phyloP scores from a whole-genome alignment of 1,140 invertebrate species.

The Notospermus geniculatus region DNA sequence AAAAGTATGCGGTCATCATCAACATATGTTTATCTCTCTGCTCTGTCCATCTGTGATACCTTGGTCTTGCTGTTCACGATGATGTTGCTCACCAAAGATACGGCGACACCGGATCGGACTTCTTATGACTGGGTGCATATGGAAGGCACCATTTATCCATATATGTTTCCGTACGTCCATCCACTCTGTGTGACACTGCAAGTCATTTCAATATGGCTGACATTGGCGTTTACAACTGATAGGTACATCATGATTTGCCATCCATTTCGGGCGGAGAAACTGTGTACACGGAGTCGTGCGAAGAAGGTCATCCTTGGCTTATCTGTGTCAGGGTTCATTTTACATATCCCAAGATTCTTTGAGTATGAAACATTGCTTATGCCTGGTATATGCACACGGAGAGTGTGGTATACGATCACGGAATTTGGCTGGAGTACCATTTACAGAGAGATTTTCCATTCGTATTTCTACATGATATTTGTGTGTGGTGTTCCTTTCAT shows the following conservation, averaged over 20 bases:
- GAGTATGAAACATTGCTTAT: slow-evolving; percentile 40
- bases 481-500: slow-evolving; percentile 52
- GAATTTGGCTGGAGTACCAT: slow-evolving; percentile 36
- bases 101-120: slow-evolving; percentile 26
- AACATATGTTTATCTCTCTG: slow-evolving; percentile 52
- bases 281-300: slow-evolving; percentile 45
- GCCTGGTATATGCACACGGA: slow-evolving; percentile 13
- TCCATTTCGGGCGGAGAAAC: slow-evolving; percentile 49
- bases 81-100: slow-evolving; percentile 40
- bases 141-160: slow-evolving; percentile 25
- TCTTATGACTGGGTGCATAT: slow-evolving; percentile 22
- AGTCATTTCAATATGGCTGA: slow-evolving; percentile 55
- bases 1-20: slow-evolving; percentile 45
- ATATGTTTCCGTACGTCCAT: slow-evolving; percentile 49
- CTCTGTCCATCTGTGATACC: slow-evolving; percentile 50
- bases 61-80: slow-evolving; percentile 46
- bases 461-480: slow-evolving; percentile 50
- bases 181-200: slow-evolving; percentile 48
- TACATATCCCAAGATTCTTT: slow-evolving; percentile 51
- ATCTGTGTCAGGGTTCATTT: slow-evolving; percentile 36
- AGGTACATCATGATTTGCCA: slow-evolving; percentile 57
- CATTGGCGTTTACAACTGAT: slow-evolving; percentile 54
- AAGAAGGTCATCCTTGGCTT: slow-evolving; percentile 40
- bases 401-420: slow-evolving; percentile 35
- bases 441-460: slow-evolving; percentile 49